These are phyloP conservation scores for Dendropsophus ebraccatus DNA, from an alignment of 2,113 vertebrate genomes.

Conservation along the genomic window DNA sequence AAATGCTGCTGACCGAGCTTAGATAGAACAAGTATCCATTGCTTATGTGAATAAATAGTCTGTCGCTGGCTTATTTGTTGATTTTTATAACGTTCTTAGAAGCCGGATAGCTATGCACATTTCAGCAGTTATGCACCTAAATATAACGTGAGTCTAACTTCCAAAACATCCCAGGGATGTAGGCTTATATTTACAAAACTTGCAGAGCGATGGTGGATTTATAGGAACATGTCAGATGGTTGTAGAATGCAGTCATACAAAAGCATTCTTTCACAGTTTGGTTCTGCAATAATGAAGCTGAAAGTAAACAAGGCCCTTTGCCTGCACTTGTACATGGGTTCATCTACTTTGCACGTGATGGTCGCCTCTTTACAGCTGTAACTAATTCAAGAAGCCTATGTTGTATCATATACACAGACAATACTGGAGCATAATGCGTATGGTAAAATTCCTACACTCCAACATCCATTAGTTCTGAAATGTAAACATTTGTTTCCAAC, in stretches of 20 bases:
- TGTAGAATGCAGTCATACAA: slow-evolving; percentile 38
- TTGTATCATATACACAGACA: not conserved
- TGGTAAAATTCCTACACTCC: not conserved
- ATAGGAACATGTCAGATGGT: slow-evolving; percentile 34
- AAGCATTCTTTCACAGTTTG: slow-evolving; percentile 42
- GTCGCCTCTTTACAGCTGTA: slow-evolving; percentile 16
- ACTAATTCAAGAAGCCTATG: not conserved
- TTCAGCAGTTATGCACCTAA: too few relatives aligned
- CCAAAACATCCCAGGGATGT: not conserved
- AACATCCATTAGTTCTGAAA: not conserved
- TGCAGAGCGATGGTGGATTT: not conserved
- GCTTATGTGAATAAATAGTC: slow-evolving; percentile 29
- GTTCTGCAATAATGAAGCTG: slow-evolving; percentile 45
- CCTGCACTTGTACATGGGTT: slow-evolving; percentile 14
- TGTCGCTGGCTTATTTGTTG: slow-evolving; percentile 45
- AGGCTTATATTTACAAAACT: slow-evolving; percentile 46
- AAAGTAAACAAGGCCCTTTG: slow-evolving; percentile 33
- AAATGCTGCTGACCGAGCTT: not conserved
- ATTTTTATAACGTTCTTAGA: not conserved
- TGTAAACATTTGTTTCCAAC: not conserved
- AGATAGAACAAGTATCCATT: slow-evolving; percentile 21
- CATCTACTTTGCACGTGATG: slow-evolving; percentile 6
- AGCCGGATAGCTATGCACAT: slow-evolving; percentile 37
- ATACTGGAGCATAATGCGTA: not conserved
- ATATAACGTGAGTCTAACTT: slow-evolving; percentile 14